These are phyloP conservation scores for Periparus ater DNA, from an alignment of 2,797 vertebrate species.

Conservation along the genomic window DNA sequence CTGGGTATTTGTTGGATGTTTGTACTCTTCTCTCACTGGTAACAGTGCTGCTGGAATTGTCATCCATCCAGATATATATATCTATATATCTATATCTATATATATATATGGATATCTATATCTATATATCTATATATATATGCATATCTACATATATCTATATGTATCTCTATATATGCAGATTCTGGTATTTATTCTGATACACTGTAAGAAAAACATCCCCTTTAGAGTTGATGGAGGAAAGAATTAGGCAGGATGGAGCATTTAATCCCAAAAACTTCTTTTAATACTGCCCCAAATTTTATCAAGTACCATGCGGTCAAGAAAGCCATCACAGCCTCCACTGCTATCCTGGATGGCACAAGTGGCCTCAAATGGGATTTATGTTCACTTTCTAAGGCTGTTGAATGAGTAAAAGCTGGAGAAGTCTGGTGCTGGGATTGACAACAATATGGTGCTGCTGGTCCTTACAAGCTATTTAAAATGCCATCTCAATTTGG, in stretches of 20 bases:
- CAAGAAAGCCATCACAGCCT: background rate
- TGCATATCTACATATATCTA: too few species aligned
- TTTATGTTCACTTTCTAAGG: constrained; percentile 25
- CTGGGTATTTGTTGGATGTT: background rate
- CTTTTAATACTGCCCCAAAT: background rate
- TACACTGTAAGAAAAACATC: background rate
- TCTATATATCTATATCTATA: accelerated
- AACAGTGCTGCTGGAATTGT: background rate
- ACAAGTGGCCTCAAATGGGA: background rate
- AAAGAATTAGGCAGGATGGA: background rate
- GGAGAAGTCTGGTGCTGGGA: background rate
- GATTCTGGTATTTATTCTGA: background rate
- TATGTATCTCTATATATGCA: background rate
- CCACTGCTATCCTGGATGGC: background rate
- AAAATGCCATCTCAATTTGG: background rate
- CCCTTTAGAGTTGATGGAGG: background rate
- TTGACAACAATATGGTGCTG: background rate
- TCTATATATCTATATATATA: accelerated
- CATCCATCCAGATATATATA: background rate
- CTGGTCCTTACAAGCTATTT: background rate
- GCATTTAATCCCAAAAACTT: background rate
- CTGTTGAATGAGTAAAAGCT: background rate
- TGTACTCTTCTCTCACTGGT: background rate
- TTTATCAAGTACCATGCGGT: background rate
- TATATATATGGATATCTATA: accelerated